These are phyloP conservation scores for Sesamia inferens DNA, from an alignment of 2,888 invertebrate species.

Conservation along the genomic window DNA sequence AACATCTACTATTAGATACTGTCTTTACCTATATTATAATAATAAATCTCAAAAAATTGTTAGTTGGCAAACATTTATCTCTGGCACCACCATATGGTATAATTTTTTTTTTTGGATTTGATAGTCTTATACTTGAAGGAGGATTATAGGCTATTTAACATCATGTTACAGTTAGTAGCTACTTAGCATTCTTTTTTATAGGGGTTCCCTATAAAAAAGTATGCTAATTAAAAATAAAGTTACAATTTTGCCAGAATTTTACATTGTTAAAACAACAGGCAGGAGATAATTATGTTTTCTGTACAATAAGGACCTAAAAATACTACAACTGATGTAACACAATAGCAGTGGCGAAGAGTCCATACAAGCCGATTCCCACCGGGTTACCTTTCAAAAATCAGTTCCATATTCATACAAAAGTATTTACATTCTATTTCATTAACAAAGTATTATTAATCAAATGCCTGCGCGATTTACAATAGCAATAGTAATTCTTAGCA, in stretches of 20 bases:
- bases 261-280: not conserved
- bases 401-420: too few species aligned
- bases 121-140: not conserved
- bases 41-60: not conserved
- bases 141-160: not conserved
- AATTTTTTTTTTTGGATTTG: not conserved
- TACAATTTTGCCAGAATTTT: not conserved
- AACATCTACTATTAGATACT: not conserved
- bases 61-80: not conserved
- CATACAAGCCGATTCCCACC: too few species aligned
- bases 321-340: not conserved
- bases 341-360: too few species aligned
- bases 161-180: not conserved
- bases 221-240: not conserved
- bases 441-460: too few species aligned
- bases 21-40: not conserved
- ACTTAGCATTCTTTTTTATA: too few species aligned
- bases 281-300: not conserved
- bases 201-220: not conserved
- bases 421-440: too few species aligned
- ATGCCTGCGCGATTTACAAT: too few species aligned
- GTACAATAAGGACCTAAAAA: not conserved
- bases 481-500: too few species aligned
- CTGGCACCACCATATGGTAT: not conserved
- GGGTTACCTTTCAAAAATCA: too few species aligned